Conservation (phyloP, 1,140 invertebrate species). For the Tetramorium alpestre region DNA sequence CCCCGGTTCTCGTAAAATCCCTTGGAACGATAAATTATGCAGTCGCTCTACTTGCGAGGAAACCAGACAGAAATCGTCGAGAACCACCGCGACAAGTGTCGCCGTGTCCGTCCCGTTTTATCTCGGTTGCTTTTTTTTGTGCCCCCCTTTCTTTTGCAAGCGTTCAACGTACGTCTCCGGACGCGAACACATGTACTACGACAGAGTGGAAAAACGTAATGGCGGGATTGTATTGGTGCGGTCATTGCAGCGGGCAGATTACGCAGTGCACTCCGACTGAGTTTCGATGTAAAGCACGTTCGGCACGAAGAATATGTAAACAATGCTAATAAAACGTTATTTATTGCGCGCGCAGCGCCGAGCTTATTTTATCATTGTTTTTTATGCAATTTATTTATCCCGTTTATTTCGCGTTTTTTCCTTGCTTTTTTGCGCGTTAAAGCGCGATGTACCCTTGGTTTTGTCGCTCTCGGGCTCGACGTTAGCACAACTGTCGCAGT, state of each 20-base stretch:
- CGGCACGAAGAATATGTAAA: slow-evolving; percentile 61
- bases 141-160: neutral
- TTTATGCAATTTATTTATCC: slow-evolving; percentile 58
- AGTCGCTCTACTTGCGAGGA: slow-evolving; percentile 41
- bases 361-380: slow-evolving; percentile 61
- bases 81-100: slow-evolving; percentile 44
- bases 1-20: slow-evolving; percentile 41
- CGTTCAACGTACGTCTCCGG: slow-evolving; percentile 35
- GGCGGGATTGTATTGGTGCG: slow-evolving; percentile 36
- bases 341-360: slow-evolving; percentile 50
- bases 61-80: slow-evolving; percentile 32
- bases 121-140: slow-evolving; percentile 52
- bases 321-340: slow-evolving; percentile 63
- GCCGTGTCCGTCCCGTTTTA: slow-evolving; percentile 15
- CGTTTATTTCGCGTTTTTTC: slow-evolving; percentile 43
- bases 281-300: slow-evolving; percentile 62
- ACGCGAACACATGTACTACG: slow-evolving; percentile 14
- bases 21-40: slow-evolving; percentile 62
- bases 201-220: slow-evolving; percentile 47
- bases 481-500: neutral
- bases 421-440: slow-evolving; percentile 24
- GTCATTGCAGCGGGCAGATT: slow-evolving; percentile 43
- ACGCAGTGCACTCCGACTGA: slow-evolving; percentile 23
- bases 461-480: slow-evolving; percentile 17
- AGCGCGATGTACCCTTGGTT: slow-evolving; percentile 49